Evolutionary conservation across 2,113 vertebrate species (phyloP).

Genomic region (Poeciliopsis retropinna): DNA sequence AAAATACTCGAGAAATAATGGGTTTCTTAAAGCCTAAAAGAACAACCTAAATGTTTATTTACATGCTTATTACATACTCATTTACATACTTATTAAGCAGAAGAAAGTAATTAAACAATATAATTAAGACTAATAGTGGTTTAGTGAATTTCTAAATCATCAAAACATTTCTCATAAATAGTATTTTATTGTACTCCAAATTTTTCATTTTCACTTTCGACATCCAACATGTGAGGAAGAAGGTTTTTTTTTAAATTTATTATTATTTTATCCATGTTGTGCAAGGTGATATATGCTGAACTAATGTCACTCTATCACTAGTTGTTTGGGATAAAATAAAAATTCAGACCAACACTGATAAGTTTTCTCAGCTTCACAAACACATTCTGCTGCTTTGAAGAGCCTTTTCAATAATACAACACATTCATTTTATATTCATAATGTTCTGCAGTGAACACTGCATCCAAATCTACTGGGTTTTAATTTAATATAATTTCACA

Average conservation of each 20-base stretch:
- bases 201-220: neutral
- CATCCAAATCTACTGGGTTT: slow-evolving; percentile 65
- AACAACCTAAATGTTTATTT: neutral
- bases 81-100: neutral
- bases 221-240: neutral
- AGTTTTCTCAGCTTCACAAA: slow-evolving; percentile 37
- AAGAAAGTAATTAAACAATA: neutral
- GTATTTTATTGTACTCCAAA: neutral
- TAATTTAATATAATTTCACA: slow-evolving; percentile 69
- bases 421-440: slow-evolving; percentile 77
- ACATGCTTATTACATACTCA: too few species aligned
- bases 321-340: slow-evolving; percentile 10
- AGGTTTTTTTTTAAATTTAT: too few species aligned
- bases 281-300: neutral
- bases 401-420: slow-evolving; percentile 72
- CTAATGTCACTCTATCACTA: neutral
- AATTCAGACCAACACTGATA: slow-evolving; percentile 30
- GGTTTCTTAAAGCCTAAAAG: neutral
- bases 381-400: slow-evolving; percentile 35
- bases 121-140: neutral
- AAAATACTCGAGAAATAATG: neutral
- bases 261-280: neutral
- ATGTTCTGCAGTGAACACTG: slow-evolving; percentile 64
- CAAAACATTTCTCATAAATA: neutral
- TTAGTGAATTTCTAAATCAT: neutral